Evolutionary conservation across 2,113 vertebrate species (phyloP).

Genomic region (Cromileptes altivelis): DNA sequence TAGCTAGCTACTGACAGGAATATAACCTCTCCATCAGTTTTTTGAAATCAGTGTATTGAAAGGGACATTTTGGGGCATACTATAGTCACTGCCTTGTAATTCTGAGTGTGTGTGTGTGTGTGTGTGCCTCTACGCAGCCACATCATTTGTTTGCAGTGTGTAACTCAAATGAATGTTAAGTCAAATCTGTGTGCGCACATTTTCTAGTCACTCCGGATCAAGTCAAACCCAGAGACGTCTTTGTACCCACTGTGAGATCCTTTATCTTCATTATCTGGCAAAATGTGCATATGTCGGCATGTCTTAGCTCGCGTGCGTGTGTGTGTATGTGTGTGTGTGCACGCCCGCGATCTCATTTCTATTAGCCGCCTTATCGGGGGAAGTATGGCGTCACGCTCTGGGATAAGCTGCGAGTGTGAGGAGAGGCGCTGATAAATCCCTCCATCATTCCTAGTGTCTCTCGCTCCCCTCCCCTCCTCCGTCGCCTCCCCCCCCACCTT

Average conservation of each 20-base stretch:
- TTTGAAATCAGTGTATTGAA: too few species aligned
- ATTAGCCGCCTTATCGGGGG: constrained; percentile 81
- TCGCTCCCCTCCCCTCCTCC: not conserved
- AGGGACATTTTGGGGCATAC: too few species aligned
- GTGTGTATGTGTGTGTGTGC: constrained; percentile 30
- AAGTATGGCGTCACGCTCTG: constrained; percentile 72
- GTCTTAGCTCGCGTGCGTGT: constrained; percentile 36
- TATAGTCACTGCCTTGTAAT: too few species aligned
- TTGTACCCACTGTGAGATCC: constrained; percentile 26
- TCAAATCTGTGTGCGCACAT: not conserved
- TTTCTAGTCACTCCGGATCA: constrained; percentile 35
- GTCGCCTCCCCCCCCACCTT: constrained; percentile 62
- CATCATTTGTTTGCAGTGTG: constrained; percentile 18
- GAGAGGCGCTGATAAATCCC: constrained; percentile 81
- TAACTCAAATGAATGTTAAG: constrained; percentile 16
- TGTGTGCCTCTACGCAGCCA: not conserved
- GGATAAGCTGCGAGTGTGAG: constrained; percentile 79
- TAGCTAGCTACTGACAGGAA: too few species aligned
- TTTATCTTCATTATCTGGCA: constrained; percentile 74
- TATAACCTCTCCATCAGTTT: too few species aligned
- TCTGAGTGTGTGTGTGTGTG: not conserved
- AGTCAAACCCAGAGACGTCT: constrained; percentile 50
- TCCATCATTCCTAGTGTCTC: constrained; percentile 75
- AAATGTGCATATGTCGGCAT: constrained; percentile 79
- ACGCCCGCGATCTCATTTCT: constrained; percentile 70